Evolutionary conservation across 2,113 vertebrate genomes (phyloP), one percentile per base, ranked within the genome.

Genomic region (Myiagra hebetior): DNA sequence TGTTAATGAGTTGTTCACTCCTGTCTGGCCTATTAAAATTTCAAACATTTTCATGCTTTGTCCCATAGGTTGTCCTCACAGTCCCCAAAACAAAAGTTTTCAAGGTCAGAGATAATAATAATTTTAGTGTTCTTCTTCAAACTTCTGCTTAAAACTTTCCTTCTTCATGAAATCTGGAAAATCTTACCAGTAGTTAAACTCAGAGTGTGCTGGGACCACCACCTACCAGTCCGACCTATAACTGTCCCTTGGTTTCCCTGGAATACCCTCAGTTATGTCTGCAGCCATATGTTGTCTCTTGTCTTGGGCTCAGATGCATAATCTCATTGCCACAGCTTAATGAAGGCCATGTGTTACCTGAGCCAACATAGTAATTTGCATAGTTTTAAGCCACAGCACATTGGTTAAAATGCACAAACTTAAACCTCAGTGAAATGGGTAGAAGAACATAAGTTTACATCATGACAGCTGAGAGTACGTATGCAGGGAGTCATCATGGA

Each of bases 261-360:
- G 73, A 94, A 73, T 73, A 65, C 50, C 65, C 52, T 85, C 77
- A 85, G 65, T 84, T 84, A 63, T 63, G 23, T 75, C 93, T 91
- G 87, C 84, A 95, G 57, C 77, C 69, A 13, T 78, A 37, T 81
- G 42, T 27, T 57, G 77, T 74, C 86, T 78, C 91, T 91, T 63
- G 30, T 89, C 81, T 87, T 87, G 77, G 64, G 60, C 77, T 89
- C 64, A 89, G 64, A 84, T 50, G 72, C 24, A 49, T 57, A 69
- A 94, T 77, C 63, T 88, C 53, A 80, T 73, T 85, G 83, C 79
- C 89, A 83, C 75, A 95, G 52, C 67, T 76, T 92, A 91, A 92
- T 77, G 55, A 93, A 60, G 70, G 87, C 80, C 89, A 91, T 13
- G 31, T 94, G 87, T 62, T 89, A 59, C 72, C 89, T 57, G 55